Evolutionary conservation across 2,888 invertebrate species (phyloP), one percentile per base, ranked within the genome.

Genomic region (Mimas tiliae): DNA sequence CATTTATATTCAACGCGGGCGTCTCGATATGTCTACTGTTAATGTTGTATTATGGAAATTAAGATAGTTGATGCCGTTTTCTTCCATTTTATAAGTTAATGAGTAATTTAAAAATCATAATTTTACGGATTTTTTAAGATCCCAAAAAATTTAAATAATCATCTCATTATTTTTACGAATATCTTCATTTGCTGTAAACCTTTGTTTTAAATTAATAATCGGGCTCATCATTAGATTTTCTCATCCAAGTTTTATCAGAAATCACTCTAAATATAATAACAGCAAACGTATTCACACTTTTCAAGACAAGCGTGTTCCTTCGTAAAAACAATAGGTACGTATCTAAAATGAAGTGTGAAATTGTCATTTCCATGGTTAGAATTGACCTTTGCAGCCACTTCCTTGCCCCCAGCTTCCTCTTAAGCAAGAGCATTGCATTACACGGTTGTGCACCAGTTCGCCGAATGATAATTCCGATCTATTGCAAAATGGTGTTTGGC

Each of bases 401-500:
- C 89, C 89, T 86, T 77, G 79, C 87, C 85, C 86, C 88, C 75
- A 82, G 82, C 85, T 88, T 90, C 88, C 90, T 87, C 84, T 90
- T 86, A 75, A 71, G 85, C 85, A 89, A 87, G 80, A 64, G 77
- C 80, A 76, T 79, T 82, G 89, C 88, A 89, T 81, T 78, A 74
- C 75, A 58, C 80, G 78, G 91, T 89, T 91, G 88, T 93, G 93
- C 93, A 93, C 93, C 83, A 92, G 88, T 93, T 92, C 87, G 83
- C 80, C 82, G 86, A 88, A 91, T 91, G 91, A 93, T 93, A 92
- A 93, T 93, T 91, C 91, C 89, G 78, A 91, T 87, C 84, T 82
- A 76, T 93, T 93, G 91, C 93, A 87, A 91, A 86, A 91, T 78
- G 71, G 67, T 72, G 71, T 84, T 84, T 89, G 87, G 91, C 89